A percentile compares a stretch with the other conserved stretches of the same genome.
These are phyloP conservation scores for Bombylius major DNA, from an alignment of 2,888 invertebrate species.

Conservation along the genomic window DNA sequence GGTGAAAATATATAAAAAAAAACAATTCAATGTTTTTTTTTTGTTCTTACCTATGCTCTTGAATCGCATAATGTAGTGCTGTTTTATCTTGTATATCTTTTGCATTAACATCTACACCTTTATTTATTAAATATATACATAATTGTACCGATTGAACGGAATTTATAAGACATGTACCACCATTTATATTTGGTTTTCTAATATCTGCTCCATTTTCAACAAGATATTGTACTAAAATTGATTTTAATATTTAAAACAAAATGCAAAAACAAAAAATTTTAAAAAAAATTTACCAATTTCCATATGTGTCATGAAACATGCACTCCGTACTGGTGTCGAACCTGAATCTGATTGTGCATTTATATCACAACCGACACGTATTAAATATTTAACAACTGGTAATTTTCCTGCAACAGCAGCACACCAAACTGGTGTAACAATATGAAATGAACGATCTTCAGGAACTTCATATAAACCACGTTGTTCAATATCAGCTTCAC, in stretches of 20 bases:
- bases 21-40: background rate
- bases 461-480: conserved; percentile 72
- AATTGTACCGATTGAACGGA: conserved; percentile 76
- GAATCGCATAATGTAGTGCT: conserved; percentile 87
- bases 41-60: conserved; percentile 48
- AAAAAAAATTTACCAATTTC: conserved; percentile 41
- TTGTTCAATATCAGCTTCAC: conserved; percentile 76
- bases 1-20: background rate
- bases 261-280: background rate
- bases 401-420: conserved; percentile 78
- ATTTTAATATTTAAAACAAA: background rate
- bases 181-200: conserved; percentile 73
- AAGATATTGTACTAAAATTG: conserved; percentile 49
- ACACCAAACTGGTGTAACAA: conserved; percentile 83
- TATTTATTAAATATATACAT: conserved; percentile 63
- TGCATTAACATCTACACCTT: conserved; percentile 76
- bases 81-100: conserved; percentile 82
- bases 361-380: conserved; percentile 69
- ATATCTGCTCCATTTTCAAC: conserved; percentile 73
- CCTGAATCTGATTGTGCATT: conserved; percentile 79
- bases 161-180: conserved; percentile 88
- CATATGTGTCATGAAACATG: conserved; percentile 84
- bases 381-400: conserved; percentile 61
- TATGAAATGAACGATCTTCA: conserved; percentile 61
- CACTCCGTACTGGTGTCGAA: conserved; percentile 79